A percentile compares a stretch with the other conserved stretches of the same genome.
Conservation (phyloP, 2,113 vertebrate species). For the Lamprotornis superbus region DNA sequence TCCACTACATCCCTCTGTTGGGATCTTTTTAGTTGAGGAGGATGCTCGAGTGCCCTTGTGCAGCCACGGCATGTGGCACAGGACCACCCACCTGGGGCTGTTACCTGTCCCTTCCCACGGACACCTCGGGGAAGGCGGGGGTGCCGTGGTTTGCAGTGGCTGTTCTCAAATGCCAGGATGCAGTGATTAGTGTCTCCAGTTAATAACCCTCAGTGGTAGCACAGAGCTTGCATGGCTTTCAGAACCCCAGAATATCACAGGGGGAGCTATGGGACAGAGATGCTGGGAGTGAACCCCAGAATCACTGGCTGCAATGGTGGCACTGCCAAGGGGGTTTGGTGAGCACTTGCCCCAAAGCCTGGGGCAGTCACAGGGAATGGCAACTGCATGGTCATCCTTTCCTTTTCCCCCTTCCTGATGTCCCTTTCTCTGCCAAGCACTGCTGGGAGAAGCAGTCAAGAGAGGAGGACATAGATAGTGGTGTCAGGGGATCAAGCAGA, state of each 20-base stretch:
- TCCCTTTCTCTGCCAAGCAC: neutral
- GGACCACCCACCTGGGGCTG: accelerated
- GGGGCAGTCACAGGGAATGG: accelerated
- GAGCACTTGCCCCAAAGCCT: neutral
- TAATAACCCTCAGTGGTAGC: conserved; percentile 8
- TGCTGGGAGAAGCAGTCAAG: neutral
- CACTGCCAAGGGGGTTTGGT: accelerated
- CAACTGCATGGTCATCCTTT: neutral
- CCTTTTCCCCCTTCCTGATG: neutral
- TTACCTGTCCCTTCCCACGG: neutral
- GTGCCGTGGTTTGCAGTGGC: neutral
- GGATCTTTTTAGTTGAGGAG: accelerated
- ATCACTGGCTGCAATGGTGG: accelerated
- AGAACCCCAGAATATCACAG: accelerated
- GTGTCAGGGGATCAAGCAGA: neutral
- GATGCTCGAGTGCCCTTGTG: neutral
- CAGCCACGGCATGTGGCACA: accelerated
- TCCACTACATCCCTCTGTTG: accelerated
- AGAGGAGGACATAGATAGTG: neutral
- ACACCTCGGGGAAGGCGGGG: accelerated
- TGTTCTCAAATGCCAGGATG: conserved; percentile 28
- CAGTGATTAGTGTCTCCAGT: conserved; percentile 15
- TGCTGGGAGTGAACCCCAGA: accelerated
- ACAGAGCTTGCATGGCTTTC: neutral
- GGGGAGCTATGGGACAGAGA: neutral